Base-by-base conservation (phyloP, 2,888 invertebrate genomes). In the Latrodectus elegans region DNA sequence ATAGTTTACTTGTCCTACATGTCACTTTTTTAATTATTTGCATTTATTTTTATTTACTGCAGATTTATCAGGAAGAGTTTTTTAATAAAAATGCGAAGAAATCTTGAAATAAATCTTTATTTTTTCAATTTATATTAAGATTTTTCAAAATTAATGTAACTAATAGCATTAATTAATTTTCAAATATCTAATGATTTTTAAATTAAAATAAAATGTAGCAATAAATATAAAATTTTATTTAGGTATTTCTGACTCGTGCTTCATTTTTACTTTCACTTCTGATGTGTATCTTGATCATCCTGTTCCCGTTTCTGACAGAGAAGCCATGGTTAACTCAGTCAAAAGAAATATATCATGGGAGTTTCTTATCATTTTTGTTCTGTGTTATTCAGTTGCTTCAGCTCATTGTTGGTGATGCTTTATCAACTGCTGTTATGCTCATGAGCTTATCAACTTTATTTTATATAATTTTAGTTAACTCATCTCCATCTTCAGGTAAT, bases 361-460 rank as follows among this genome's bases (percentile, higher is more conserved):
- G 88, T 22, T 53, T 84, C 9, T 49, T 72, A 3, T 71, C 77
- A 1, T 71, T 88, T 9, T 17, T 80, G 26, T 84, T 88, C 12
- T 49, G 77, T 26, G 26, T 88, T 52, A 68, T 84, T 14, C 79
- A 82, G 74, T 51, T 82, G 6, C 55, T 88, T 12, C 76, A 94
- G 55, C 92, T 96, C 60, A 91, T 96, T 76, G 93, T 96, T 68
- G 96, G 96, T 53, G 95, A 95, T 91, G 93, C 94, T 12, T 90
- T 94, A 22, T 94, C 95, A 4, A 94, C 95, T 64, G 67, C 81
- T 26, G 26, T 85, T 17, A 74, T 73, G 55, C 51, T 88, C 15
- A 88, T 88, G 83, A 64, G 53, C 51, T 60, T 73, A 15, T 73
- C 88, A 17, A 49, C 71, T 53, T 14, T 79, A 22, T 65, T 84